Evolutionary conservation across 2,113 vertebrate genomes (phyloP).

Genomic region (Phrynosoma blainvillii): DNA sequence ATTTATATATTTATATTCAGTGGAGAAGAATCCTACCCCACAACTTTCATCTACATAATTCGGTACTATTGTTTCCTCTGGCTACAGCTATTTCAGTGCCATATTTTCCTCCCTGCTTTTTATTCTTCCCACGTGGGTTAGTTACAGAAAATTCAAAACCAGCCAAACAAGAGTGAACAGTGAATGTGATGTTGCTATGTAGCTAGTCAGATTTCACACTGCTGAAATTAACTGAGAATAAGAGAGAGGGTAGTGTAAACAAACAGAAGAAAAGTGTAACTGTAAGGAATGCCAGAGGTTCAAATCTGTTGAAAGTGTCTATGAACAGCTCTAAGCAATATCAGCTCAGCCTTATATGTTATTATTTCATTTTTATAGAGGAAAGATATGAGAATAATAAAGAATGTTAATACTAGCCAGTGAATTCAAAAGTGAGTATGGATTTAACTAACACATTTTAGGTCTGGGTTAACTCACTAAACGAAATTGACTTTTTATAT

Average conservation of each 20-base stretch:
- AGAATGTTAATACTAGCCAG: too few species aligned
- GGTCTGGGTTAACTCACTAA: not conserved
- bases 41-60: not conserved
- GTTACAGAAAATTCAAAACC: not conserved
- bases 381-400: not conserved
- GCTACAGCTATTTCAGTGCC: too few species aligned
- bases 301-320: not conserved
- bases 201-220: not conserved
- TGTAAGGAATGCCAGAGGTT: not conserved
- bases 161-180: not conserved
- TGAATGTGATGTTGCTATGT: not conserved
- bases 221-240: not conserved
- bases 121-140: not conserved
- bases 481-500: not conserved
- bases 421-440: not conserved
- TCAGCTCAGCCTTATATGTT: not conserved
- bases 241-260: not conserved
- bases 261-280: too few species aligned
- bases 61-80: not conserved
- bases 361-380: not conserved
- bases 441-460: not conserved
- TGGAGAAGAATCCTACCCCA: not conserved
- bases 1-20: not conserved
- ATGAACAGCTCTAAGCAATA: not conserved
- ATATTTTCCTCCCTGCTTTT: not conserved